Percentiles rank a stretch among this genome's conserved stretches.
Conservation (phyloP, 2,797 vertebrate genomes). For the Hemibagrus guttatus region DNA sequence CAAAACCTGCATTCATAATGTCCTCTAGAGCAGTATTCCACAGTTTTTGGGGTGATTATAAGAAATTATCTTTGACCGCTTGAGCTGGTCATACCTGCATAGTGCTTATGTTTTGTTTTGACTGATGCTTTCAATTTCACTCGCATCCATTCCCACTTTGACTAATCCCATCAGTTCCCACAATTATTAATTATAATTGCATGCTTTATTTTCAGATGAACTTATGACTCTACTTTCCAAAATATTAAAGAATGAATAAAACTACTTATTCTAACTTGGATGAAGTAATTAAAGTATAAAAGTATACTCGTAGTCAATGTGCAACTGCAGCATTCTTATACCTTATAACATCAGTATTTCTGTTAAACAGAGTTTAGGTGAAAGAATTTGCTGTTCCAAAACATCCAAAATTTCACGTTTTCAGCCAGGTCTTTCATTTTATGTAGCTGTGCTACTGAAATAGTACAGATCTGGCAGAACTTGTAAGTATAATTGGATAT, state of each 20-base stretch:
- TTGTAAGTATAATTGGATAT: not conserved
- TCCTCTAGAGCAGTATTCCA: not conserved
- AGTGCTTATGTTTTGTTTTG: not conserved
- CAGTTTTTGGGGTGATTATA: not conserved
- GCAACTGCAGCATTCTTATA: not conserved
- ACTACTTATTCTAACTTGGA: not conserved
- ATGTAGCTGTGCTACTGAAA: not conserved
- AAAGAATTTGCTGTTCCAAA: not conserved
- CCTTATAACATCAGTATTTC: not conserved
- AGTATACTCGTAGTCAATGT: not conserved
- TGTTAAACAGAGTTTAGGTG: not conserved
- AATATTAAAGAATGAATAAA: not conserved
- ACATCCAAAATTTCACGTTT: not conserved
- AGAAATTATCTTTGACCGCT: not conserved
- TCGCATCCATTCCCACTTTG: not conserved
- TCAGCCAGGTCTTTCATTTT: not conserved
- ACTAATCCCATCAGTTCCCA: not conserved
- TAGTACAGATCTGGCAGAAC: not conserved
- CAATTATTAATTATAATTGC: not conserved
- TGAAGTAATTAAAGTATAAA: not conserved
- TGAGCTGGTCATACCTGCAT: not conserved
- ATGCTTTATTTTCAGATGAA: not conserved
- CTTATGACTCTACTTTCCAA: not conserved
- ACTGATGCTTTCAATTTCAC: not conserved
- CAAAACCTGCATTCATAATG: not conserved